Conservation (phyloP, 2,888 invertebrate genomes). For the Sphaerophoria taeniata region DNA sequence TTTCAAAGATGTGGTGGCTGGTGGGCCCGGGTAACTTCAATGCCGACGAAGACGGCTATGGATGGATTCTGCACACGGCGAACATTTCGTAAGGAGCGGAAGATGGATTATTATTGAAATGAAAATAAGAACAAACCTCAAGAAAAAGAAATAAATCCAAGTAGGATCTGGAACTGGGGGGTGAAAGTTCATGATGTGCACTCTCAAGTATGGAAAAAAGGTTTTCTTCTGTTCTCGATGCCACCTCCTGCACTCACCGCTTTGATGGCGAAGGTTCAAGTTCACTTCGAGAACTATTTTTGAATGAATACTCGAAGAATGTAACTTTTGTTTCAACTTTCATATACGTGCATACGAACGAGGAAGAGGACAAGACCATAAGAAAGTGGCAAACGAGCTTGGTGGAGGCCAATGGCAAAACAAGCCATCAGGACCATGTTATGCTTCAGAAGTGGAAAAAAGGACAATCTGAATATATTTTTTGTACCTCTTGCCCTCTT, state of each 20-base stretch:
- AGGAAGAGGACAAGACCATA: neutral
- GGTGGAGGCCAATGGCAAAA: slow-evolving; percentile 22
- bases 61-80: slow-evolving; percentile 3
- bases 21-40: neutral
- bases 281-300: slow-evolving; percentile 18
- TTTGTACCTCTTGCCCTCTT: too few relatives aligned
- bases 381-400: neutral
- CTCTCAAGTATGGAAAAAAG: slow-evolving; percentile 7
- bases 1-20: slow-evolving; percentile 30
- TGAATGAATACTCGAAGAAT: slow-evolving; percentile 6
- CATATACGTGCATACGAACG: neutral
- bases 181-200: slow-evolving; percentile 26
- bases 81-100: slow-evolving; percentile 19
- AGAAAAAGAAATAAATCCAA: slow-evolving; percentile 10
- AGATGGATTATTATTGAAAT: slow-evolving; percentile 1
- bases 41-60: neutral
- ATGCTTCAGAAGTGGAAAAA: neutral
- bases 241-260: neutral
- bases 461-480: too few relatives aligned
- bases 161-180: neutral
- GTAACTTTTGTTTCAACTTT: slow-evolving; percentile 26
- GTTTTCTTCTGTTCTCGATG: slow-evolving; percentile 11
- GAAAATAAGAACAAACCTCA: neutral
- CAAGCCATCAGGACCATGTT: slow-evolving; percentile 8
- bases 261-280: slow-evolving; percentile 23